These are phyloP conservation scores for Mnemiopsis leidyi DNA, from an alignment of 37 sponge, comb jelly and placozoan genomes.

Conservation along the genomic window DNA sequence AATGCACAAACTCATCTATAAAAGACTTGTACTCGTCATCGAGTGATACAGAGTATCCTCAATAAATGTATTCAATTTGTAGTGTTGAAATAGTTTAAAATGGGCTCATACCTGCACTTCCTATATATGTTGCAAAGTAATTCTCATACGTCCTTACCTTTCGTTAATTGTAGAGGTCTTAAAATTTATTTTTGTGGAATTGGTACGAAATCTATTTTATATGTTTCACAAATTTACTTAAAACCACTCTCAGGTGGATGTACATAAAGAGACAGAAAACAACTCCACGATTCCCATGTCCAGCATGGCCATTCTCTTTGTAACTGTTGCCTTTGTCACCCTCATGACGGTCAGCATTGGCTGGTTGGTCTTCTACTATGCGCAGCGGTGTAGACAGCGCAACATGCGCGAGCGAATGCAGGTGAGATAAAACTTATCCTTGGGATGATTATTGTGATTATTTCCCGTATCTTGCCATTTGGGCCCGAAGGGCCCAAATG, in stretches of 20 bases:
- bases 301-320: constrained; percentile 64
- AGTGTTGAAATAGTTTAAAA: too few species aligned
- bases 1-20: too few species aligned
- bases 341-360: constrained; percentile 65
- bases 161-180: too few species aligned
- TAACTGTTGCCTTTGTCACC: constrained; percentile 51
- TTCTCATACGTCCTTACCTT: too few species aligned
- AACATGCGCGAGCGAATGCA: constrained; percentile 59
- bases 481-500: too few species aligned
- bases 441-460: background rate
- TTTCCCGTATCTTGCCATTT: too few species aligned
- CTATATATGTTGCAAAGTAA: too few species aligned
- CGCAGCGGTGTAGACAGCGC: constrained; percentile 48
- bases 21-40: too few species aligned
- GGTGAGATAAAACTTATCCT: background rate
- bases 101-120: background rate
- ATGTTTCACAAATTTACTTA: background rate
- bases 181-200: too few species aligned
- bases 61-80: too few species aligned
- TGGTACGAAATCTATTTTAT: too few species aligned
- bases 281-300: constrained; percentile 51
- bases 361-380: constrained; percentile 60
- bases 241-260: background rate
- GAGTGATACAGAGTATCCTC: too few species aligned
- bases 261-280: background rate